Conservation (phyloP, 2,888 invertebrate genomes). For the Phaonia tiefii region DNA sequence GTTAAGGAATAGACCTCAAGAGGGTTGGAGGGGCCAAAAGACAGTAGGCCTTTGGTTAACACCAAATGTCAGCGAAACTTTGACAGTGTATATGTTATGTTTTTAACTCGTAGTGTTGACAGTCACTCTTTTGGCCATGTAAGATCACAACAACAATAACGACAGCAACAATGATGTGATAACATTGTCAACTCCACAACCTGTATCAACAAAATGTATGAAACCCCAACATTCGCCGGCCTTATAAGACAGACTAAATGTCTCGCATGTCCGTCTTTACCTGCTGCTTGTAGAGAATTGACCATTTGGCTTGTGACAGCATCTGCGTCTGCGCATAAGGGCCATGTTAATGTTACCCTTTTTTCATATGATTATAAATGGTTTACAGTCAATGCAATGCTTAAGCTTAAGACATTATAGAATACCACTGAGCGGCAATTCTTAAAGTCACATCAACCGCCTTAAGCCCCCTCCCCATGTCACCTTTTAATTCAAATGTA, state of each 20-base stretch:
- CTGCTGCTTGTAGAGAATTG: neutral
- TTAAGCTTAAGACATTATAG: slow-evolving; percentile 26
- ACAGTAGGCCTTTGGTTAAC: slow-evolving; percentile 54
- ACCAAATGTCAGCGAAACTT: slow-evolving; percentile 63
- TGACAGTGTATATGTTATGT: slow-evolving; percentile 63
- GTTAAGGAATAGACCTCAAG: neutral
- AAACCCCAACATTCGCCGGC: neutral
- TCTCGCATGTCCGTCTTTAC: slow-evolving; percentile 24
- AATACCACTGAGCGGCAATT: neutral
- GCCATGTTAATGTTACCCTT: slow-evolving; percentile 36
- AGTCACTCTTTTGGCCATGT: slow-evolving; percentile 50
- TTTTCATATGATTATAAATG: slow-evolving; percentile 58
- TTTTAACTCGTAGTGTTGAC: slow-evolving; percentile 64
- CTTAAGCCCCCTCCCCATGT: neutral
- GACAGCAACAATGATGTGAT: slow-evolving; percentile 48
- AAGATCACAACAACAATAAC: slow-evolving; percentile 2
- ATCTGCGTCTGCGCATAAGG: neutral
- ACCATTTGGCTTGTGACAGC: neutral
- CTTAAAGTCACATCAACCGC: too few relatives aligned
- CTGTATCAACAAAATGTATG: slow-evolving; percentile 60
- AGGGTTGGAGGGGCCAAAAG: neutral
- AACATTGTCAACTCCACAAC: slow-evolving; percentile 64
- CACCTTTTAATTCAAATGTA: slow-evolving; percentile 25
- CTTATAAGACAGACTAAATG: slow-evolving; percentile 59
- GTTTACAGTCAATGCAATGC: slow-evolving; percentile 43